phyloP scores from a whole-genome alignment of 1,140 invertebrate species.

The Archegozetes longisetosus region DNA sequence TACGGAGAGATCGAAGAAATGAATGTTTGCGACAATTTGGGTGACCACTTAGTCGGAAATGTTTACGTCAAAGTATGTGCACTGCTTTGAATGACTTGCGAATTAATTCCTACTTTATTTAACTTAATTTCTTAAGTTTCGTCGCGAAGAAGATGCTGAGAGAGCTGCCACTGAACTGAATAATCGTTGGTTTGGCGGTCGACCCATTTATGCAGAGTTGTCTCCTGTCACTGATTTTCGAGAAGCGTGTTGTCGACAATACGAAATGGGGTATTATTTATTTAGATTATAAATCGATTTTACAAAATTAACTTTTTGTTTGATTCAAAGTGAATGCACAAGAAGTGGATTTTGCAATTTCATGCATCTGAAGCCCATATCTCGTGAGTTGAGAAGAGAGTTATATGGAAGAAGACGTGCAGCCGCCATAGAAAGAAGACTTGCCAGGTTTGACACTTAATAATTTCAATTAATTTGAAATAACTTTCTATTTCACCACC shows the following conservation, averaged over 20 bases:
- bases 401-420: conserved; percentile 40
- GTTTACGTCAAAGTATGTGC: conserved; percentile 34
- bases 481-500: too few relatives aligned
- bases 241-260: conserved; percentile 96
- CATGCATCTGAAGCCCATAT: conserved; percentile 98
- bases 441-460: conserved; percentile 6
- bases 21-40: conserved; percentile 98
- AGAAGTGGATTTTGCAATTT: conserved; percentile 98
- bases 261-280: conserved; percentile 73
- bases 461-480: neutral
- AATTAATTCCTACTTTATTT: conserved; percentile 3
- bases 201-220: conserved; percentile 94
- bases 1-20: conserved; percentile 99
- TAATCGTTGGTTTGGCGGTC: conserved; percentile 95
- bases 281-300: neutral
- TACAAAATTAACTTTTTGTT: neutral
- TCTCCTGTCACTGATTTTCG: conserved; percentile 97
- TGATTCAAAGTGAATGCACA: conserved; percentile 62
- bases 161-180: conserved; percentile 90
- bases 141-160: conserved; percentile 95
- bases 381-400: conserved; percentile 69
- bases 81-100: neutral
- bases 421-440: neutral
- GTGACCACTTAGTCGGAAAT: conserved; percentile 94
- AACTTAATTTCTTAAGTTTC: conserved; percentile 46